Conservation (phyloP, 2,888 invertebrate species). For the Orthosia incerta region DNA sequence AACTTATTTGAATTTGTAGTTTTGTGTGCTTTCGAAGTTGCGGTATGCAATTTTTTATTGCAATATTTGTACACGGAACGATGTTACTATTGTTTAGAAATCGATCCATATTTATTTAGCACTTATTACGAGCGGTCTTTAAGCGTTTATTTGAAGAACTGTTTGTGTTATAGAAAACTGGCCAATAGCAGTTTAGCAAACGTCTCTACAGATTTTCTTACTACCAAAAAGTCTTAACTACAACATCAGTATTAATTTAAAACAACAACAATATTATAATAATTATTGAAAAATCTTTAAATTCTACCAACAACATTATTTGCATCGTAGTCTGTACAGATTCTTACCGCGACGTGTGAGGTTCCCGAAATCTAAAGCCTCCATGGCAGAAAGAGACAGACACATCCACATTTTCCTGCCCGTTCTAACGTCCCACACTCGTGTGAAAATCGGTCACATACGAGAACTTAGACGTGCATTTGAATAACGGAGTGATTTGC, state of each 20-base stretch:
- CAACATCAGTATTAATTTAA: neutral
- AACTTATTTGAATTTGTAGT: neutral
- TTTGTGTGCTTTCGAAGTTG: neutral
- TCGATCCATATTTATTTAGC: slow-evolving; percentile 37
- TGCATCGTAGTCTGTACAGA: slow-evolving; percentile 18
- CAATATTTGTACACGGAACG: slow-evolving; percentile 12
- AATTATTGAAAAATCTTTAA: neutral
- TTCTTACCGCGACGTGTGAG: slow-evolving; percentile 66
- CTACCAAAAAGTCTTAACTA: neutral
- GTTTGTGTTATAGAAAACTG: neutral
- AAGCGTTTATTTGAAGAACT: neutral
- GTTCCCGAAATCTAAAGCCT: slow-evolving; percentile 63
- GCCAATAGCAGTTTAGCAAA: neutral
- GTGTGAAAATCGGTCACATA: slow-evolving; percentile 73
- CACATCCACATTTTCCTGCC: slow-evolving; percentile 63
- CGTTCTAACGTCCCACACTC: slow-evolving; percentile 65
- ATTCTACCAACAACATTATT: slow-evolving; percentile 14
- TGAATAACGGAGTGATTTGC: slow-evolving; percentile 62
- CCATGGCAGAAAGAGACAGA: slow-evolving; percentile 63
- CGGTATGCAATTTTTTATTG: slow-evolving; percentile 1
- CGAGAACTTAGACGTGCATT: slow-evolving; percentile 72
- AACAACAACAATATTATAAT: neutral
- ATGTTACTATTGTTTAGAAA: slow-evolving; percentile 16
- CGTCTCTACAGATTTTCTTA: neutral
- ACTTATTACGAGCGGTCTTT: slow-evolving; percentile 8